A percentile compares a stretch with the other conserved stretches of the same genome.
These are phyloP conservation scores for Phoenoteleia sp. DNA, from an alignment of 2,888 invertebrate species.

Conservation along the genomic window DNA sequence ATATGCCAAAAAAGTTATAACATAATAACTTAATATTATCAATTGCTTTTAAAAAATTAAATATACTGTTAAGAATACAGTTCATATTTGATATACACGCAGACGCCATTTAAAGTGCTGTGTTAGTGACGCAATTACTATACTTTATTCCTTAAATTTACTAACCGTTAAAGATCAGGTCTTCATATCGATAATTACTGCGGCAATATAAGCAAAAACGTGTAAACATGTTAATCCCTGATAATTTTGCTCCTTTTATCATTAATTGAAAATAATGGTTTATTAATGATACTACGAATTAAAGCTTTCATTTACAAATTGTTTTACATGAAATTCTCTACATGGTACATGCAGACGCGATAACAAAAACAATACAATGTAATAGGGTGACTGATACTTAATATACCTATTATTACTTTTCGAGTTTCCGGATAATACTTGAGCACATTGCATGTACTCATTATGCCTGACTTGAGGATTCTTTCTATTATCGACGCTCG, in stretches of 20 bases:
- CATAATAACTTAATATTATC: conserved; percentile 48
- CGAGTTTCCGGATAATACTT: too few species aligned
- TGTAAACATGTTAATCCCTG: conserved; percentile 39
- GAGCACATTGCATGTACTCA: neutral
- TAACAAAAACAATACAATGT: neutral
- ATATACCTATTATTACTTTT: too few species aligned
- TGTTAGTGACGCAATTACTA: conserved; percentile 60
- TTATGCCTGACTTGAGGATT: conserved; percentile 12
- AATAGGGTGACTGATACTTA: too few species aligned
- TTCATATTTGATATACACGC: conserved; percentile 48
- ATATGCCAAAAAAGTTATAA: too few species aligned
- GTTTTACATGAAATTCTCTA: neutral
- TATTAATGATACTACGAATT: conserved; percentile 16
- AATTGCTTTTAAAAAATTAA: conserved; percentile 31
- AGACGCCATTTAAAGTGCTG: conserved; percentile 31
- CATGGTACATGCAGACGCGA: neutral
- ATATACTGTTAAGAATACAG: conserved; percentile 47
- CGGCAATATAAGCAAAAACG: conserved; percentile 50
- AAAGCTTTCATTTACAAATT: conserved; percentile 23
- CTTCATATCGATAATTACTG: conserved; percentile 53
- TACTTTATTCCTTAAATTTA: conserved; percentile 53
- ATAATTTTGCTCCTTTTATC: conserved; percentile 39
- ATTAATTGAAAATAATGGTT: conserved; percentile 59
- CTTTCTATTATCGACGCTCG: conserved; percentile 41
- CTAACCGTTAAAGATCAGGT: conserved; percentile 63